A percentile compares a stretch with the other conserved stretches of the same genome.
These are phyloP conservation scores for Drosophila ironensis DNA, from an alignment of 1,140 invertebrate species.

Conservation along the genomic window DNA sequence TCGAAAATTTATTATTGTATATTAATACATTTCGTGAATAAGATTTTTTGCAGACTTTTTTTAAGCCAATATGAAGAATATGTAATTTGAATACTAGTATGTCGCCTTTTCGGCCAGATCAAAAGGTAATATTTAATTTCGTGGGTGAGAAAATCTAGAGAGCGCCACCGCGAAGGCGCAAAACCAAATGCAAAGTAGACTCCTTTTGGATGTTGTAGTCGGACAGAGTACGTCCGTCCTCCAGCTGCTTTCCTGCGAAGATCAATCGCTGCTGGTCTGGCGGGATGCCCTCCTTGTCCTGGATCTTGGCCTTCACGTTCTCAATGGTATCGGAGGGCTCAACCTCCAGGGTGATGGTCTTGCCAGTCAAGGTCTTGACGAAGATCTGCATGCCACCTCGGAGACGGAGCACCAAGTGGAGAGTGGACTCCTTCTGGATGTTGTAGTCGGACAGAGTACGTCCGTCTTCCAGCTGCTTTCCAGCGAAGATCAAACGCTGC, in stretches of 20 bases:
- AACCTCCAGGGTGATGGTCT: no score
- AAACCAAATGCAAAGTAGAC: conserved; percentile 89
- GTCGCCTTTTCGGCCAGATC: conserved; percentile 1
- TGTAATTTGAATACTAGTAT: conserved; percentile 13
- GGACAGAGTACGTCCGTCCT: no score
- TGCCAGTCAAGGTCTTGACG: no score
- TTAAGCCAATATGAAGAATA: conserved; percentile 2
- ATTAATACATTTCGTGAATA: conserved; percentile 1
- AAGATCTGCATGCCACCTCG: conserved; percentile 78
- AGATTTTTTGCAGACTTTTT: neutral
- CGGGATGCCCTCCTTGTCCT: no score
- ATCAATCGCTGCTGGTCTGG: no score
- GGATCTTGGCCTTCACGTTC: no score
- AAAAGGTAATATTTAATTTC: conserved; percentile 8
- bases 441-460: conserved; percentile 86
- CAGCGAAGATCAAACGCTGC: conserved; percentile 89
- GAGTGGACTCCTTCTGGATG: conserved; percentile 91
- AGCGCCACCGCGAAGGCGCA: conserved; percentile 83
- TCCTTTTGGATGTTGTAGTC: conserved; percentile 92
- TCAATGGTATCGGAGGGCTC: no score
- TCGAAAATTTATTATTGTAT: conserved; percentile 1
- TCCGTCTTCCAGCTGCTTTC: conserved; percentile 89
- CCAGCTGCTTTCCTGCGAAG: no score
- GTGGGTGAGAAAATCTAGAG: conserved; percentile 42
- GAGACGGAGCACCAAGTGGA: conserved; percentile 88